Conservation (phyloP, 2,797 vertebrate species). For the Bradypodion ventrale region DNA sequence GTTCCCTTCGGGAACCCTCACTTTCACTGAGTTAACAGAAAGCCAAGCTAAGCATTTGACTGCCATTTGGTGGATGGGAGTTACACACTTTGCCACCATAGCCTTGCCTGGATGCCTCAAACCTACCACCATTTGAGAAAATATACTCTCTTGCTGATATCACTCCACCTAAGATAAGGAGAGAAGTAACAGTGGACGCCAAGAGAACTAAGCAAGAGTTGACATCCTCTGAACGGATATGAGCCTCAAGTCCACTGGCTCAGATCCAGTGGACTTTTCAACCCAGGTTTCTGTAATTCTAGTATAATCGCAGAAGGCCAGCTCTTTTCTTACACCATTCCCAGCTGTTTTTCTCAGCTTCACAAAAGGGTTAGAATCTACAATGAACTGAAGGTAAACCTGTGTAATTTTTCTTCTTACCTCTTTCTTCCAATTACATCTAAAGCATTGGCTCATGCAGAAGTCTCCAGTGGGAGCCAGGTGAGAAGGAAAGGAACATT, state of each 20-base stretch:
- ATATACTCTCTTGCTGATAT: no score
- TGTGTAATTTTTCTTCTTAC: not conserved
- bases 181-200: no score
- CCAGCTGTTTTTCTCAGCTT: not conserved
- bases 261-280: no score
- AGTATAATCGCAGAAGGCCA: not conserved
- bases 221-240: no score
- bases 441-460: not conserved
- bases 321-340: not conserved
- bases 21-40: not conserved
- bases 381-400: not conserved
- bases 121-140: no score
- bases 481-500: not conserved
- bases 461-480: not conserved
- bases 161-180: no score
- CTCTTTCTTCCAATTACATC: no score
- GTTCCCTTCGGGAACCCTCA: constrained; percentile 1
- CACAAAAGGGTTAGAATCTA: not conserved
- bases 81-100: not conserved
- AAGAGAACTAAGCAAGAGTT: no score
- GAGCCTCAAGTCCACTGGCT: no score
- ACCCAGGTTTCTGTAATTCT: not conserved
- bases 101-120: no score
- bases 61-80: not conserved
- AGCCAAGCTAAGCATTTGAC: not conserved